Evolutionary conservation across 2,888 invertebrate species (phyloP), one percentile per base, ranked within the genome.

Genomic region (Limenitis camilla): DNA sequence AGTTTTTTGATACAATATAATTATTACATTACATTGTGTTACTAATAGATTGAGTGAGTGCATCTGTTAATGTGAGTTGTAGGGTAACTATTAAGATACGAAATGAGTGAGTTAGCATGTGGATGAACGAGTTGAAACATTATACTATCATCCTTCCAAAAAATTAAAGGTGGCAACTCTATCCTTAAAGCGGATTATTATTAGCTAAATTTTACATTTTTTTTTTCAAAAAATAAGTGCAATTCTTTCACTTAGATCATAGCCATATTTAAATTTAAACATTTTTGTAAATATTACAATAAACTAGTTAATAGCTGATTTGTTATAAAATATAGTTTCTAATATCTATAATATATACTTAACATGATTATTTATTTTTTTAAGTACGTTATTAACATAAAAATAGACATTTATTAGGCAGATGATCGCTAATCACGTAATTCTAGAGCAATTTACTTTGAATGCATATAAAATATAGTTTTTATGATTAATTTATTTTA

Each of bases 321-420:
- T 54, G 54, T 57, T 54, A 54, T 52, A 55, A 55, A 56, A 48
- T 44, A 48, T 52, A 55, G 28, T 52, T 52, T 52, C 43, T 48
- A 41, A 50, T 50, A 47, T 47, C 47, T 58, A 50, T 52, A 52
- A 47, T 54, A 42, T 54, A 49, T 55, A 49, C 52, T 53, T 58
- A 48, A 48, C 49, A 40, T 42, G 47, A 52, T 53, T 55, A 52
- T 55, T 58, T 55, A 48, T 55, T 55, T 53, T 53, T 55, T 52
- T 55, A 55, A 55, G 50, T 55, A 45, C 33, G 49, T 55, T 52
- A 54, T 52, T 55, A 55, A 50, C 43, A 40, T 48, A 48, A 52
- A 40, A 56, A 56, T 49, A 53, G 49, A 52, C 49, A 47, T 49
- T 52, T 46, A 52, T 55, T 49, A 47, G 40, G 49, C 54, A 54